Base-by-base conservation (phyloP, 2,888 invertebrate genomes). In the Macaria notata region DNA sequence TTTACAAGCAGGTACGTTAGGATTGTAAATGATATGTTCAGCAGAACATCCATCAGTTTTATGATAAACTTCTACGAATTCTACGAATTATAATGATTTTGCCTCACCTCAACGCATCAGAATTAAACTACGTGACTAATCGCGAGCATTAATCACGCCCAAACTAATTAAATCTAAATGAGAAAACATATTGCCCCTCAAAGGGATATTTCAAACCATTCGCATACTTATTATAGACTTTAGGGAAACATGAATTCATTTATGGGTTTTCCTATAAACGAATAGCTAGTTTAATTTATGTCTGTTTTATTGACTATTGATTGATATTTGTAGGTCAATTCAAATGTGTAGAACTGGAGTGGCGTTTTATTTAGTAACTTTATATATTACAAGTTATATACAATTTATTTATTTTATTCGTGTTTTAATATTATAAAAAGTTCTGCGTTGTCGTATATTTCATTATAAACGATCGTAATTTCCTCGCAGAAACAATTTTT, bases 131-230 rank as follows among this genome's bases (percentile, higher is more conserved):
- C 54, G 50, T 39, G 50, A 49, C 30, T 51, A 56, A 59, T 62
- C 49, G 46, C 29, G 33, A 33, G 42, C 46, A 48, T 63, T 53
- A 54, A 54, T 63, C 54, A 60, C 53, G 50, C 46, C 50, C 55
- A 51, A 51, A 39, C 55, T 58, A 62, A 64, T 64, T 62, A 56
- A 50, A 59, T 54, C 31, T 45, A 46, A 51, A 49, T 49, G 45
- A 42, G 53, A 55, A 61, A 61, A 61, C 57, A 51, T n/a, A 50
- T 54, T 54, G 47, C 33, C 49, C 46, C 46, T 49, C 47, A 57
- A 54, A 46, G 49, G 49, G 45, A 57, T 52, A 39, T 41, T 42
- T 44, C 45, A 41, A 49, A 29, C 38, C 19, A 30, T 48, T 54
- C 49, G 49, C 42, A 52, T 44, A 48, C 31, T 4, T 45, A 9